These are phyloP conservation scores for Polyommatus iphigenia DNA, from an alignment of 2,888 invertebrate species.

Conservation along the genomic window DNA sequence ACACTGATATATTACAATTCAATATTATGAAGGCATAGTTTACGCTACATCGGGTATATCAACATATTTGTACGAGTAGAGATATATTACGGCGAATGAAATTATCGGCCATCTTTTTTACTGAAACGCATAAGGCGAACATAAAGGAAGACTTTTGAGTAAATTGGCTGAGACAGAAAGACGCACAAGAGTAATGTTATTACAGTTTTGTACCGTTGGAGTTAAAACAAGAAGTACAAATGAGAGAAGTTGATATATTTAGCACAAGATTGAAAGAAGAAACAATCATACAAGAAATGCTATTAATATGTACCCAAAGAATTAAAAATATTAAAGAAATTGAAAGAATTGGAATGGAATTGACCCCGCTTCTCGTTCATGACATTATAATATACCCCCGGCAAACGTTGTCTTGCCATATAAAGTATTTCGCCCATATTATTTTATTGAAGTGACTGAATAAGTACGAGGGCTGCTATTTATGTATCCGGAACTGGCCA, in stretches of 20 bases:
- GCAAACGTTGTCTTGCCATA: too few species aligned
- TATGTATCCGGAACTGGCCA: too few species aligned
- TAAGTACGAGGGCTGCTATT: too few species aligned
- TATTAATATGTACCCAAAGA: too few species aligned
- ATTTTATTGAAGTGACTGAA: too few species aligned
- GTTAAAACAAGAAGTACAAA: not conserved
- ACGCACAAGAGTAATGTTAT: not conserved
- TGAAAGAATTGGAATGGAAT: too few species aligned
- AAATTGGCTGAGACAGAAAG: slow-evolving; percentile 9
- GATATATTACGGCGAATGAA: not conserved
- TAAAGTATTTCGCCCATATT: too few species aligned
- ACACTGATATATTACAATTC: slow-evolving; percentile 4
- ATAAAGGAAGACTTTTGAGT: slow-evolving; percentile 6
- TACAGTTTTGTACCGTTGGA: not conserved
- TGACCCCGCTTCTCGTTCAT: too few species aligned
- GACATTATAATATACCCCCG: too few species aligned
- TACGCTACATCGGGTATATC: not conserved
- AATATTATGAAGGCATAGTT: not conserved
- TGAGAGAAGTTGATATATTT: not conserved
- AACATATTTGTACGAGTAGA: slow-evolving; percentile 24
- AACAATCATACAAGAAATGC: too few species aligned
- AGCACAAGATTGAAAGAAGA: not conserved
- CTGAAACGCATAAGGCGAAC: not conserved
- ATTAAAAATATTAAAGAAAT: too few species aligned
- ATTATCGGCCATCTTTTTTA: not conserved